Base-by-base conservation (phyloP, 2,888 invertebrate species). In the Ectropis crepuscularia region DNA sequence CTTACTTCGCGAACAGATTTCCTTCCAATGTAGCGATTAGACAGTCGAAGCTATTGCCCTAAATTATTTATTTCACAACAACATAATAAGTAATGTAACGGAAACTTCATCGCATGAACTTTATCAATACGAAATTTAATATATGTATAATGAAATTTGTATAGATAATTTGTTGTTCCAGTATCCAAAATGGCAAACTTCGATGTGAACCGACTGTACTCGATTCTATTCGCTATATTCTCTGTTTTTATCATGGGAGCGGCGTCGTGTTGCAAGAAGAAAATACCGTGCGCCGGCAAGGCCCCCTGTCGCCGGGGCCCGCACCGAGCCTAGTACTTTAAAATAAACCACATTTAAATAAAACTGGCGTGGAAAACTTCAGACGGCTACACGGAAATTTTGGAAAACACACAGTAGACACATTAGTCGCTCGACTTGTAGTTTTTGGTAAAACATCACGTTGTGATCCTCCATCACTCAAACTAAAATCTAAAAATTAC, bases 291-390 rank as follows among this genome's bases (percentile, higher is more conserved):
- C 66, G 5, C 77, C 0, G 89, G 88, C 0, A 74, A 76, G 6
- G 85, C 88, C 0, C 90, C 90, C 0, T 90, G 90, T 67, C 80
- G 80, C 6, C 79, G 90, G 0, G 90, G 89, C 0, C 86, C 89
- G 0, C 87, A 80, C 68, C 77, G 82, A 49, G 63, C 77, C 53
- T 83, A 65, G 42, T 28, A 12, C 48, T 16, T 9, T 28, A n/a
- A 6, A 42, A 16, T 28, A 6, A 51, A 41, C 16, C 9, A 10
- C 4, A 47, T 47, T 9, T 9, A 28, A 9, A 5, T 5, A 7
- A 9, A 47, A 11, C 12, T 6, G n/a, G 11, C 5, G 8, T 38
- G 7, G 39, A 11, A 12, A 38, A 8, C 12, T 50, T 50, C 5
- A 5, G 6, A 12, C 12, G 6, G 38, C 11, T 39, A 9, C 38